Evolutionary conservation across 2,113 vertebrate genomes (phyloP), one percentile per base, ranked within the genome.

Genomic region (Phrynosoma platyrhinos): DNA sequence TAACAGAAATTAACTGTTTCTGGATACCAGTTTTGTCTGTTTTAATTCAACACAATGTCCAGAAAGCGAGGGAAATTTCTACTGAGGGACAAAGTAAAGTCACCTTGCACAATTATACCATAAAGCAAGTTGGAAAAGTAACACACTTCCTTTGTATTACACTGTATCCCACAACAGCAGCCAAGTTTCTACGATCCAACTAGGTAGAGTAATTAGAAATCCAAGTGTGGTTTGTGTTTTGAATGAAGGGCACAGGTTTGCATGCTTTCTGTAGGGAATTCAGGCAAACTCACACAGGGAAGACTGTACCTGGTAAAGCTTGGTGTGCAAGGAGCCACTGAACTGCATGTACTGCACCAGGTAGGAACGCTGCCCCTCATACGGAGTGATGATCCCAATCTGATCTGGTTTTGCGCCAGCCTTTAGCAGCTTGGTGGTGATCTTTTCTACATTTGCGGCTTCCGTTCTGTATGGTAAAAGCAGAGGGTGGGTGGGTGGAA

Each of bases 281-380:
- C 21, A 25, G 36, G 36, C 47, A 9, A 47, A 3, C 27, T 25
- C 25, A 47, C n/a, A n/a, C 30, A 30, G 4, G 8, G 5, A 18
- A 9, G 0, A 71, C 8, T 1, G 0, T 95, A 99, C 99, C 98
- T 99, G 99, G 92, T 99, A 99, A 47, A 99, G 98, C 91, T 99
- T 99, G n/a, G 99, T 99, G 94, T 99, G 99, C 93, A 99, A 95
- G 47, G 99, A 99, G 86, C 99, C 99, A 0, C 99, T 99, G 96
- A 99, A 99, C 92, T 99, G 99, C 99, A 99, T 99, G 97, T 99
- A 99, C 94, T 99, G 99, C 92, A 99, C 99, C 97, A 99, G 96
- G 92, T 99, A 99, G 25, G 99, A 99, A 69, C 99, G 97, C 93
- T 99, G 99, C 1, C 99, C 99, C 94, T 99, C 99, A 0, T 99